A percentile compares a stretch with the other conserved stretches of the same genome.
These are phyloP conservation scores for Lasiurus cinereus DNA, from an alignment of 2,113 vertebrate species.

Conservation along the genomic window DNA sequence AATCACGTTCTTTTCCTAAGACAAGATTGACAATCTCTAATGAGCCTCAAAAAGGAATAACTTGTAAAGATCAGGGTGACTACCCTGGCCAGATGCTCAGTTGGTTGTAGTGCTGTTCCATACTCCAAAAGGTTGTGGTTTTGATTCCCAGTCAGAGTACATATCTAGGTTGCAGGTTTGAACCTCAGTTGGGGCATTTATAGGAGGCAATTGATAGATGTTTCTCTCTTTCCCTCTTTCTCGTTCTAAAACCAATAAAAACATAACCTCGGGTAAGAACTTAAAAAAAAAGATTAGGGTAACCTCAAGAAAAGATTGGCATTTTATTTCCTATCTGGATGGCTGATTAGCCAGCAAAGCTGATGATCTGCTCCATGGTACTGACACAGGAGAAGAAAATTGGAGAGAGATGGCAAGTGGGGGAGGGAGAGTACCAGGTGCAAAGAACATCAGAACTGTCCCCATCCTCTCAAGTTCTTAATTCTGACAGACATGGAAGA, in stretches of 20 bases:
- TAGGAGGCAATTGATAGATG: not conserved
- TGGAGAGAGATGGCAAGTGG: not conserved
- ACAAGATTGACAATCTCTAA: not conserved
- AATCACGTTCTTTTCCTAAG: not conserved
- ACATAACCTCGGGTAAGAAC: not conserved
- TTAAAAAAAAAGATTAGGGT: not conserved
- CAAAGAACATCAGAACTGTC: not conserved
- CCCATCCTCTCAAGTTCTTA: not conserved
- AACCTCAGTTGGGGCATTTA: not conserved
- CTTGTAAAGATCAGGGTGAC: not conserved
- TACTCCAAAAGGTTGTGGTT: not conserved
- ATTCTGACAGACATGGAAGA: not conserved
- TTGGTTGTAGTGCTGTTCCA: not conserved
- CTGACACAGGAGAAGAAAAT: rapidly evolving
- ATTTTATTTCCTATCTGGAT: not conserved
- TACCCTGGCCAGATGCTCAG: too few relatives aligned
- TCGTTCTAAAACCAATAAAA: not conserved
- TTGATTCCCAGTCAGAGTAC: not conserved
- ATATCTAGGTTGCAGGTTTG: not conserved
- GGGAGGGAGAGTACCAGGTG: rapidly evolving
- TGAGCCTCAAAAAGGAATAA: not conserved
- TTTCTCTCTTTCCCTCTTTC: not conserved
- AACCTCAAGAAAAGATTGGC: not conserved
- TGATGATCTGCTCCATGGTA: not conserved
- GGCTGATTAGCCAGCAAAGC: not conserved